A percentile compares a stretch with the other conserved stretches of the same genome.
phyloP scores from a whole-genome alignment of 2,113 vertebrate species.

The Mellivora capensis region DNA sequence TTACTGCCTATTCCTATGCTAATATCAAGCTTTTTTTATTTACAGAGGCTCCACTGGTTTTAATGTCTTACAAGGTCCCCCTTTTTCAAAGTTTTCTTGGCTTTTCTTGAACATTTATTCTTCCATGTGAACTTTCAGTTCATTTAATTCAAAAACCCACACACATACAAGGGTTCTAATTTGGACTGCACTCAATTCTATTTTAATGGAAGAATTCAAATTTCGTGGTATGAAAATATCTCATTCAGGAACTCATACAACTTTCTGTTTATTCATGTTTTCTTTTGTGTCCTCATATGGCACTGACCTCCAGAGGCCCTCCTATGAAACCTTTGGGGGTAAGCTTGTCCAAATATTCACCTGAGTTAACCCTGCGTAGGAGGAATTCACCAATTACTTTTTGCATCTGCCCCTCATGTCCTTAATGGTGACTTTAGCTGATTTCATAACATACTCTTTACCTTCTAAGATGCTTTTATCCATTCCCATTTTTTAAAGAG shows the following conservation, averaged over 20 bases:
- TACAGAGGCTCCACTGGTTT: background rate
- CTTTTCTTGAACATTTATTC: background rate
- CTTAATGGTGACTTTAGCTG: background rate
- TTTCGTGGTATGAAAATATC: background rate
- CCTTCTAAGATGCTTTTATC: background rate
- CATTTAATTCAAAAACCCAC: background rate
- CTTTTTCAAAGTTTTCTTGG: background rate
- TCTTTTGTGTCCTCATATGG: background rate
- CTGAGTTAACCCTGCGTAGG: too few relatives aligned
- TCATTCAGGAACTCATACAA: background rate
- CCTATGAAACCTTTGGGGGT: background rate
- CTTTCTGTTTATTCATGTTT: background rate
- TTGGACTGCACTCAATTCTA: background rate
- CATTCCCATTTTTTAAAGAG: background rate
- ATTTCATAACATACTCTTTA: background rate
- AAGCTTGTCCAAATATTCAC: background rate
- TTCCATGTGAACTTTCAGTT: background rate
- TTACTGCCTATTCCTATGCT: background rate
- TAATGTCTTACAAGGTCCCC: background rate
- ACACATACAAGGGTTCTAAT: background rate
- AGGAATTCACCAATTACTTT: background rate
- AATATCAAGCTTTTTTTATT: conserved; percentile 5
- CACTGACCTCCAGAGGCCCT: background rate
- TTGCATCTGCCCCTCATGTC: background rate
- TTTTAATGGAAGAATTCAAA: background rate